Evolutionary conservation across 2,113 vertebrate genomes (phyloP), one percentile per base, ranked within the genome.

Genomic region (Mustela nigripes): DNA sequence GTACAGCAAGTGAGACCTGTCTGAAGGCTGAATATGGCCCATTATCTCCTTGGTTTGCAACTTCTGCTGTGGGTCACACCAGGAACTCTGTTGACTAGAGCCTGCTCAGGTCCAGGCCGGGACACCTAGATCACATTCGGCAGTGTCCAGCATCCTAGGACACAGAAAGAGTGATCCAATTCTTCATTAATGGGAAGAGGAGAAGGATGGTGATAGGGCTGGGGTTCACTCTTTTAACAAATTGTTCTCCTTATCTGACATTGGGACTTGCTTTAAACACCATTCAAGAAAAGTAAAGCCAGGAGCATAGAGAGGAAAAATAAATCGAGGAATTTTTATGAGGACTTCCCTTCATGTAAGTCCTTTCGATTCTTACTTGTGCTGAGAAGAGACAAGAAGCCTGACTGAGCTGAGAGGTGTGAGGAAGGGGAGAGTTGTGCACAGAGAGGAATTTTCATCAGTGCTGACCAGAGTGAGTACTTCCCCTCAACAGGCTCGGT

Each of bases 281-380:
- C 69, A 26, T 50, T 94, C 53, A 79, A 67, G 79, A 62, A 62
- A 60, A 19, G 89, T 80, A 53, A 91, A 65, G 50, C 60, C 22
- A 42, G 56, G 92, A 96, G 15, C 42, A 82, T 80, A 33, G 73
- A 82, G 79, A 89, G 19, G 14, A 76, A 74, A 56, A 94, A n/a
- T 31, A 95, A 80, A 71, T 56, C 19, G n/a, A 71, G 45, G 33
- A 63, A 36, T 53, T 80, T 63, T 76, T 33, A 65, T 50, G 74
- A 84, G 63, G 83, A 73, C 12, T 33, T 76, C 42, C 24, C 48
- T 92, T 63, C 33, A 39, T 11, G 1, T 18, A 80, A 58, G 78
- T 33, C 5, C 7, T 5, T 9, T 84, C 1, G 7, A 28, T n/a
- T 91, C 1, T 94, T 65, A 84, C 10, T 28, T 69, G 8, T 63